A percentile compares a stretch with the other conserved stretches of the same genome.
phyloP scores from a whole-genome alignment of 1,140 invertebrate species.

The Temnothorax curvispinosus region DNA sequence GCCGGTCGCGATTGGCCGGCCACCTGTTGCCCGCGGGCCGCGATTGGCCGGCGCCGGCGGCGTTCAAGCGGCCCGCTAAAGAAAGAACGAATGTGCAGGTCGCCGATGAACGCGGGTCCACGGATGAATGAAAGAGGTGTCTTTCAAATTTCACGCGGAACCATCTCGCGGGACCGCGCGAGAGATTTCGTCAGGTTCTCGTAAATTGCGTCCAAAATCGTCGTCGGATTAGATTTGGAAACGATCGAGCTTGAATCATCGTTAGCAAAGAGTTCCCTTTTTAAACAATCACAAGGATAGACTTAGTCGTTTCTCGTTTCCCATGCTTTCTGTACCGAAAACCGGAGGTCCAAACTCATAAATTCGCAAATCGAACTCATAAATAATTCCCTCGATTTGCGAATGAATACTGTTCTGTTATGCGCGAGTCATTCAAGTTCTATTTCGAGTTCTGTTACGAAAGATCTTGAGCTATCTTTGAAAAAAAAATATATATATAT shows the following conservation, averaged over 20 bases:
- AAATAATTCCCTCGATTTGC: background rate
- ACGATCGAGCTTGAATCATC: background rate
- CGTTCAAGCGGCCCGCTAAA: constrained; percentile 72
- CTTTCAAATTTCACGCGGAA: too few species aligned
- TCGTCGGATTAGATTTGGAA: background rate
- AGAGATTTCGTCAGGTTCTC: background rate
- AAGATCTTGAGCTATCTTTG: too few species aligned
- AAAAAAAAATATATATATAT: too few species aligned
- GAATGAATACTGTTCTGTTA: background rate
- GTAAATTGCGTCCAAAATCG: background rate
- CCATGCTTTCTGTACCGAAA: background rate
- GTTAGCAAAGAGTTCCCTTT: too few species aligned
- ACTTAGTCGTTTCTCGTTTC: background rate
- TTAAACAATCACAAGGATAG: background rate
- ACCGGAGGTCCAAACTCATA: too few species aligned
- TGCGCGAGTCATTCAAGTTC: background rate
- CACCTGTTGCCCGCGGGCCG: constrained; percentile 74
- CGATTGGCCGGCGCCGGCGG: constrained; percentile 77
- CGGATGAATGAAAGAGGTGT: background rate
- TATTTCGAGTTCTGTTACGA: background rate
- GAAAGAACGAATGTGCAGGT: constrained; percentile 74
- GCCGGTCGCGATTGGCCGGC: constrained; percentile 77
- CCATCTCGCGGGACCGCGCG: too few species aligned
- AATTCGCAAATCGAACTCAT: background rate
- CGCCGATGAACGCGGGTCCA: constrained; percentile 14